Evolutionary conservation across 2,113 vertebrate genomes (phyloP).

Genomic region (Cacatua alba): DNA sequence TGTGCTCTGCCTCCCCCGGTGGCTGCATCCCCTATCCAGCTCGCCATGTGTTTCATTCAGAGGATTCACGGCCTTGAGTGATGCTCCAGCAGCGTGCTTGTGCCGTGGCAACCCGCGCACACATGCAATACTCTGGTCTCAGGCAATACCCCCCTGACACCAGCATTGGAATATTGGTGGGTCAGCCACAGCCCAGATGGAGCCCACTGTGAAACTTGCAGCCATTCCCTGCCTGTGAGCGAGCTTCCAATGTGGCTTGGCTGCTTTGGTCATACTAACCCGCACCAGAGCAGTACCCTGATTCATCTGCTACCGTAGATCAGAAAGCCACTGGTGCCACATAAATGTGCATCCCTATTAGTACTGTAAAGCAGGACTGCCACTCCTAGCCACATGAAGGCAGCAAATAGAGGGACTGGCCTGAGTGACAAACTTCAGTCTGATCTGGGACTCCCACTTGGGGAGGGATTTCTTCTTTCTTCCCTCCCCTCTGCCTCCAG

Average conservation of each 20-base stretch:
- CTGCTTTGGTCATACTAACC: neutral
- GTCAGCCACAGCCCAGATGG: neutral
- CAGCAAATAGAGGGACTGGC: neutral
- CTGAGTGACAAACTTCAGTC: neutral
- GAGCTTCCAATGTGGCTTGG: accelerated
- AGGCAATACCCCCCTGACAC: accelerated
- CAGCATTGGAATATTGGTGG: neutral
- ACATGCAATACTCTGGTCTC: accelerated
- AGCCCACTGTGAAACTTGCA: neutral
- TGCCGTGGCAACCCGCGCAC: accelerated
- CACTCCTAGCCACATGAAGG: neutral
- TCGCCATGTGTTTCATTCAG: accelerated
- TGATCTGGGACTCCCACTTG: neutral
- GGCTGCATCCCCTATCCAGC: neutral
- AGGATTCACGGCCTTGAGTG: accelerated
- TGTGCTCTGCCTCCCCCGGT: neutral
- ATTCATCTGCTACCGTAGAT: neutral
- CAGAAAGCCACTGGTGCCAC: neutral
- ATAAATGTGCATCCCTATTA: neutral
- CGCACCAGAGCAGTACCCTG: neutral
- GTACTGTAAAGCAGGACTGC: neutral
- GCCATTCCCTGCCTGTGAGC: neutral
- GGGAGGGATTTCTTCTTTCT: neutral
- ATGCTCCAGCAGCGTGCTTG: neutral
- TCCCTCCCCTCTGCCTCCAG: neutral